Evolutionary conservation across 2,113 vertebrate genomes (phyloP).

Genomic region (Turnix velox): DNA sequence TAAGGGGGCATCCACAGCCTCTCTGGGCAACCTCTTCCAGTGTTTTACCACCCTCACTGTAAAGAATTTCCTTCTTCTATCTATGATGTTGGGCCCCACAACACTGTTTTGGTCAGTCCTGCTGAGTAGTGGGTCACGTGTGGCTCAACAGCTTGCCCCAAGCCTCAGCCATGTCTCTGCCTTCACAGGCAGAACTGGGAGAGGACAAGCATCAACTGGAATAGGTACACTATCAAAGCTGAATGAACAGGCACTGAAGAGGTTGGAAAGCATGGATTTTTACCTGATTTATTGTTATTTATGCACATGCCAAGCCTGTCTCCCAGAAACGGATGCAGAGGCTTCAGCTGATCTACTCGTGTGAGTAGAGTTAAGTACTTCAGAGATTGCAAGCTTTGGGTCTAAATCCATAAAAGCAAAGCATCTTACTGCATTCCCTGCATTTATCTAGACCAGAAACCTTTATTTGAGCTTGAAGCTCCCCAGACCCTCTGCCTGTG

Average conservation of each 20-base stretch:
- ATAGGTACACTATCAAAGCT: background rate
- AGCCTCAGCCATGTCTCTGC: background rate
- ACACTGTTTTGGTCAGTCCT: background rate
- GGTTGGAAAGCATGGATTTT: background rate
- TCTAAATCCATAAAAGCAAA: background rate
- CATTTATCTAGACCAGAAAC: slow-evolving; percentile 17
- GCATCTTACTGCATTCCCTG: background rate
- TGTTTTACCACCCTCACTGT: no score
- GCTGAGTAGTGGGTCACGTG: background rate
- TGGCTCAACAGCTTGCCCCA: background rate
- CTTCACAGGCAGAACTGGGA: background rate
- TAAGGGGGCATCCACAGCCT: no score
- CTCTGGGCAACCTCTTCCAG: no score
- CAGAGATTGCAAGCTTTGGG: background rate
- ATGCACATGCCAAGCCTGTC: background rate
- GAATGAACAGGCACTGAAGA: background rate
- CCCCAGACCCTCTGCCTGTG: background rate
- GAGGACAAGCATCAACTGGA: background rate
- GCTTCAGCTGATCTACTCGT: background rate
- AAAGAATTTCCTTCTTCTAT: no score
- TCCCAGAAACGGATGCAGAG: background rate
- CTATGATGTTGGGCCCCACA: background rate
- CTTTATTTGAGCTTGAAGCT: slow-evolving; percentile 16
- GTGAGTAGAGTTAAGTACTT: background rate
- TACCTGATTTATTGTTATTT: background rate